phyloP scores from a whole-genome alignment of 2,888 invertebrate species.

The Cecidostiba fungosa region DNA sequence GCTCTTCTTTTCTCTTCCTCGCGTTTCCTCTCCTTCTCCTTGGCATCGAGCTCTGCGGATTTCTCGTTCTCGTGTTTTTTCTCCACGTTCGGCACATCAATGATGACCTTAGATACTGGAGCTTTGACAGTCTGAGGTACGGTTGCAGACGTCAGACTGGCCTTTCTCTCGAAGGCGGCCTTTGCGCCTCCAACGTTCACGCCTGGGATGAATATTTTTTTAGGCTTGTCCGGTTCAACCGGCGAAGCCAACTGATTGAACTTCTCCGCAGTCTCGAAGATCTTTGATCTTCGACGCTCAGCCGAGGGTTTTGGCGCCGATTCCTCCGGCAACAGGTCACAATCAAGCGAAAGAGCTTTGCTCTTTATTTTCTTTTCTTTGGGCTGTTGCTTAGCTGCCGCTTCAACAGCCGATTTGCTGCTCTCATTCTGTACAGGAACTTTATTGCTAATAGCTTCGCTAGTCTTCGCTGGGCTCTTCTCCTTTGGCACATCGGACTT shows the following conservation, averaged over 20 bases:
- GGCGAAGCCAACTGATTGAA: conserved; percentile 82
- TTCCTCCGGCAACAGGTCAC: conserved; percentile 67
- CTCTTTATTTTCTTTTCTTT: conserved; percentile 70
- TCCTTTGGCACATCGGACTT: conserved; percentile 64
- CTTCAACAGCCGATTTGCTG: conserved; percentile 56
- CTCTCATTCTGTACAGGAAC: conserved; percentile 61
- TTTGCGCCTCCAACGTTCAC: conserved; percentile 94
- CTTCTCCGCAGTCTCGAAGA: conserved; percentile 87
- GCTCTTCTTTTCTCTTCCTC: conserved; percentile 77
- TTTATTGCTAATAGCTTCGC: conserved; percentile 61
- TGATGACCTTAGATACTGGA: conserved; percentile 75
- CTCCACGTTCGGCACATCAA: conserved; percentile 72
- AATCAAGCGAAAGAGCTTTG: conserved; percentile 72
- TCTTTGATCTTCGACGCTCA: conserved; percentile 85
- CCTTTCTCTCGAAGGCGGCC: conserved; percentile 91
- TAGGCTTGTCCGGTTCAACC: conserved; percentile 83
- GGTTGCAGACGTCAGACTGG: conserved; percentile 82
- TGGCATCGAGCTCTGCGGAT: conserved; percentile 38
- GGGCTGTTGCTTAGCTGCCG: conserved; percentile 53
- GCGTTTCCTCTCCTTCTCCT: conserved; percentile 68
- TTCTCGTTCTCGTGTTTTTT: conserved; percentile 74
- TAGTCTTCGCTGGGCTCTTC: conserved; percentile 65
- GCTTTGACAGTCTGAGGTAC: conserved; percentile 56
- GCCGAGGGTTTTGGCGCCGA: conserved; percentile 79
- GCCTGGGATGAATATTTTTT: conserved; percentile 90